phyloP scores from a whole-genome alignment of 1,140 invertebrate genomes.

The Pseudomyrmex gracilis region DNA sequence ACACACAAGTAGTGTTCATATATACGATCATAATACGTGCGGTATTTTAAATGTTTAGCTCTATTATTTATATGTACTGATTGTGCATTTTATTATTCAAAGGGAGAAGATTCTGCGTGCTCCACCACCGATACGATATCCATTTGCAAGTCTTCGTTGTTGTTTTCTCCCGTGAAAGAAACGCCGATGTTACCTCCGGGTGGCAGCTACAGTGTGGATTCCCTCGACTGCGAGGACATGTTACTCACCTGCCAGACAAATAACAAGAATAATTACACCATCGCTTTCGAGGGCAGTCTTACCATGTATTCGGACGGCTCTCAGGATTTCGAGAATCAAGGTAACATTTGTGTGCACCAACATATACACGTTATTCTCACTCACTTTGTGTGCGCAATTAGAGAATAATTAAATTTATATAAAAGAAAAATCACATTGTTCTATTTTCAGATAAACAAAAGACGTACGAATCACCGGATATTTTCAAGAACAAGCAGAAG shows the following conservation, averaged over 20 bases:
- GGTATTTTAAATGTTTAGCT: background rate
- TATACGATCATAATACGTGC: background rate
- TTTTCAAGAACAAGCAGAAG: slow-evolving; percentile 79
- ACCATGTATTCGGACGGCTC: slow-evolving; percentile 94
- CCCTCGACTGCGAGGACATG: slow-evolving; percentile 95
- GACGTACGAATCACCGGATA: slow-evolving; percentile 76
- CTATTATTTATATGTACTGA: slow-evolving; percentile 11
- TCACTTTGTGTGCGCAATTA: too few relatives aligned
- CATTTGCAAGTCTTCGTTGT: slow-evolving; percentile 94
- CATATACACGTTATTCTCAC: background rate
- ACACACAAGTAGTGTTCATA: background rate
- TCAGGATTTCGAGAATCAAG: slow-evolving; percentile 89
- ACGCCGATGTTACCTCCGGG: slow-evolving; percentile 88
- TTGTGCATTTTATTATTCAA: slow-evolving; percentile 64
- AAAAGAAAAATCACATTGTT: too few relatives aligned
- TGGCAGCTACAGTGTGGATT: slow-evolving; percentile 94
- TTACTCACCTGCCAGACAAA: slow-evolving; percentile 93
- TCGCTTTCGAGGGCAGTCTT: slow-evolving; percentile 95
- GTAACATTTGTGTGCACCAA: slow-evolving; percentile 77
- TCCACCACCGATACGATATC: slow-evolving; percentile 92
- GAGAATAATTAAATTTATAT: background rate
- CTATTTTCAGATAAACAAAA: slow-evolving; percentile 81
- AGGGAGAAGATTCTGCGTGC: slow-evolving; percentile 91
- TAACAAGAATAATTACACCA: slow-evolving; percentile 97
- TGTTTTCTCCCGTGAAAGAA: slow-evolving; percentile 97